These are phyloP conservation scores for Theretra japonica DNA, from an alignment of 2,888 invertebrate species.

Conservation along the genomic window DNA sequence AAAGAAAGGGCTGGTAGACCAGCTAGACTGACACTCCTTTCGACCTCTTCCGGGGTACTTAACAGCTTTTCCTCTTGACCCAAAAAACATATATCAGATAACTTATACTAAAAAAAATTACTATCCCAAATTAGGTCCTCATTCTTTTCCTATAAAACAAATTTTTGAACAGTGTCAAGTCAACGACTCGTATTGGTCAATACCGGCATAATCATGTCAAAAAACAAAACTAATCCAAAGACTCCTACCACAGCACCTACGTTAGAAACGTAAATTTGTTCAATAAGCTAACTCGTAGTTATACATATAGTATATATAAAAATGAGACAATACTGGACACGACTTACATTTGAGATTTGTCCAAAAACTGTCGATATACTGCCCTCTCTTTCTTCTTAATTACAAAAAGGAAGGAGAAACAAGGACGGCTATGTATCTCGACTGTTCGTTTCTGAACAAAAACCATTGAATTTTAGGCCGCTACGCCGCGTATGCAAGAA, in stretches of 20 bases:
- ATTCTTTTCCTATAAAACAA: neutral
- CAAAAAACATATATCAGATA: too few species aligned
- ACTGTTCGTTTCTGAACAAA: conserved; percentile 8
- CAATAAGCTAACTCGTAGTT: conserved; percentile 47
- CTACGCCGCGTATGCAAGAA: conserved; percentile 7
- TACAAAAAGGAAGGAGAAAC: conserved; percentile 5
- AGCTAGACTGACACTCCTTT: too few species aligned
- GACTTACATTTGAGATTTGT: conserved; percentile 8
- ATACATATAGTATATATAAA: conserved; percentile 38
- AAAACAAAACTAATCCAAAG: conserved; percentile 19
- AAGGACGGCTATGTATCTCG: conserved; percentile 10
- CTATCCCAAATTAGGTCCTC: too few species aligned
- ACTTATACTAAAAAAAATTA: too few species aligned
- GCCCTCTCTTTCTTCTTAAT: conserved; percentile 6
- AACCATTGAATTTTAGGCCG: conserved; percentile 20
- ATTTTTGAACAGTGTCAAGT: conserved; percentile 5
- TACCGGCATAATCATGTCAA: conserved; percentile 9
- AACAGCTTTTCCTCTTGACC: too few species aligned
- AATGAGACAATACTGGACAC: conserved; percentile 42
- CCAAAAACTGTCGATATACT: conserved; percentile 14
- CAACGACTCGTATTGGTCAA: neutral
- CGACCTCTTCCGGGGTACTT: too few species aligned
- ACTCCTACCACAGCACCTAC: conserved; percentile 59
- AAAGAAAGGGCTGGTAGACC: too few species aligned
- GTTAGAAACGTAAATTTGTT: conserved; percentile 61